These are phyloP conservation scores for Megamerina dolium DNA, from an alignment of 2,888 invertebrate species.

Conservation along the genomic window DNA sequence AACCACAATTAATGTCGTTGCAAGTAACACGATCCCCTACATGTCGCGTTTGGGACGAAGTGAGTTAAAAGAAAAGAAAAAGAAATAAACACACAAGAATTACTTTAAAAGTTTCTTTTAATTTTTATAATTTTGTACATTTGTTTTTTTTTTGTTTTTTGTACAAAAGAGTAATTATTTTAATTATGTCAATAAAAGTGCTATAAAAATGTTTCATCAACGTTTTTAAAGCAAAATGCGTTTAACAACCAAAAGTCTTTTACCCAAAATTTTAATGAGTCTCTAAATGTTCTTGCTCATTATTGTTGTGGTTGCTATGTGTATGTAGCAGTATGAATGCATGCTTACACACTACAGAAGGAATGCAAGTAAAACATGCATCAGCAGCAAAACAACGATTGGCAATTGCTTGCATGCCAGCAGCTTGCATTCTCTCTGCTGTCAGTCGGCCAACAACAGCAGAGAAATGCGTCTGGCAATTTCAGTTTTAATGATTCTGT, in stretches of 20 bases:
- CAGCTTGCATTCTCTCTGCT: not conserved
- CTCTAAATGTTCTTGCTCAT: slow-evolving; percentile 4
- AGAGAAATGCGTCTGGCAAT: slow-evolving; percentile 24
- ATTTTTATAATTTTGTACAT: not conserved
- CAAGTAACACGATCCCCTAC: slow-evolving; percentile 61
- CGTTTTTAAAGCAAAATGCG: not conserved
- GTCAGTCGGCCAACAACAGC: not conserved
- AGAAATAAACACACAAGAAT: slow-evolving; percentile 8
- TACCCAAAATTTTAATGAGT: slow-evolving; percentile 2
- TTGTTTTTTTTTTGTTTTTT: not conserved
- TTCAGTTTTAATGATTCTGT: slow-evolving; percentile 18
- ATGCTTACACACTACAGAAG: not conserved
- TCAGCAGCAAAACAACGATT: too few relatives aligned
- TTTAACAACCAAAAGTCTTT: slow-evolving; percentile 7
- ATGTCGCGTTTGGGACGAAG: too few relatives aligned
- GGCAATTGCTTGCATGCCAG: not conserved
- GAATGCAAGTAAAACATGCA: too few relatives aligned
- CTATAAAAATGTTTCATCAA: not conserved
- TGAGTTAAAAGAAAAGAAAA: slow-evolving; percentile 5
- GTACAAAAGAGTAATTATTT: not conserved
- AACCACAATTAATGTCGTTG: slow-evolving; percentile 60
- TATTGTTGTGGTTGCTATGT: slow-evolving; percentile 1
- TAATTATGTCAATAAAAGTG: slow-evolving; percentile 6
- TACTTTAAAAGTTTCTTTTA: not conserved
- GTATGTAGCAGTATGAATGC: too few relatives aligned